These are phyloP conservation scores for Cyclina sinensis DNA, from an alignment of 1,140 invertebrate genomes.

Conservation along the genomic window DNA sequence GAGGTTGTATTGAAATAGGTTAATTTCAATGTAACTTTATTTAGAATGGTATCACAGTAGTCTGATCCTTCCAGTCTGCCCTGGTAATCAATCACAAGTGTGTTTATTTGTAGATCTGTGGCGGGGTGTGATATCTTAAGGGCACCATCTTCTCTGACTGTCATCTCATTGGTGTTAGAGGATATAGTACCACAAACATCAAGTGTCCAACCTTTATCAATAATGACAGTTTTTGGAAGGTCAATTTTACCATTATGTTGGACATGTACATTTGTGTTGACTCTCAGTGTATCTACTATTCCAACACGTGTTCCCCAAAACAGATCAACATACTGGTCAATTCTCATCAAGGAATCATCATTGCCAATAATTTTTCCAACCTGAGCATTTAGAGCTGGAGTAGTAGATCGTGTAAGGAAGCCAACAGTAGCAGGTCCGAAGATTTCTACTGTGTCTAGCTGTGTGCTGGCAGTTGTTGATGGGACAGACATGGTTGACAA, in stretches of 20 bases:
- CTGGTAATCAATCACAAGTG: slow-evolving; percentile 71
- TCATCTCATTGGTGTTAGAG: slow-evolving; percentile 66
- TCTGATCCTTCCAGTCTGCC: slow-evolving; percentile 69
- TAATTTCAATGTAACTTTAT: slow-evolving; percentile 64
- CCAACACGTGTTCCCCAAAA: slow-evolving; percentile 65
- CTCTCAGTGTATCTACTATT: slow-evolving; percentile 32
- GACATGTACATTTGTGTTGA: slow-evolving; percentile 71
- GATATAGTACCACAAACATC: slow-evolving; percentile 77
- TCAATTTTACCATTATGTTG: slow-evolving; percentile 72
- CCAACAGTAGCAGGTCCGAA: slow-evolving; percentile 57
- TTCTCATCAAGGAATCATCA: slow-evolving; percentile 58
- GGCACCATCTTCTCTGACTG: slow-evolving; percentile 66
- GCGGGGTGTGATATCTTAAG: slow-evolving; percentile 72
- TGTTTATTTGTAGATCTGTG: slow-evolving; percentile 60
- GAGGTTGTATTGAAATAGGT: slow-evolving; percentile 69
- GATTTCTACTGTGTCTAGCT: slow-evolving; percentile 63
- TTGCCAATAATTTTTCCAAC: slow-evolving; percentile 66
- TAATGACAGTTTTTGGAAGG: slow-evolving; percentile 72
- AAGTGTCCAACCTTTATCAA: slow-evolving; percentile 70
- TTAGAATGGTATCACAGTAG: slow-evolving; percentile 61
- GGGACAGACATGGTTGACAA: slow-evolving; percentile 66
- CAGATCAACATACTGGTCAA: slow-evolving; percentile 68
- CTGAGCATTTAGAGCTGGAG: slow-evolving; percentile 59
- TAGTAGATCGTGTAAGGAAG: slow-evolving; percentile 53
- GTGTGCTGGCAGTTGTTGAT: slow-evolving; percentile 53